Evolutionary conservation across 1,140 invertebrate genomes (phyloP), one percentile per base, ranked within the genome.

Genomic region (Wasmannia auropunctata): DNA sequence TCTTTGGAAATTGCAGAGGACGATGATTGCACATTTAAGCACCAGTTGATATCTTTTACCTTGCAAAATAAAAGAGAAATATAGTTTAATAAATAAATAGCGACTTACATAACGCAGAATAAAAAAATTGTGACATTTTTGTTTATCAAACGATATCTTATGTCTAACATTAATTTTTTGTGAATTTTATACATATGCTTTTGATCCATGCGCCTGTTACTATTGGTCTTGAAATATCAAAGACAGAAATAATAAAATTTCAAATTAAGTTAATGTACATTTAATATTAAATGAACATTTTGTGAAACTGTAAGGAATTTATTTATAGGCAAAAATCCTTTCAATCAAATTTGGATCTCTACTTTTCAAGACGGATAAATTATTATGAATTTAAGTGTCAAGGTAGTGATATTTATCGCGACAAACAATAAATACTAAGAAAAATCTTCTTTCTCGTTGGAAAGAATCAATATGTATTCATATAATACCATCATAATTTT

Each of bases 11-110:
- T 69, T 70, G 88, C 87, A n/a, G 93, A 91, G 3, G 95, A 95
- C 6, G 93, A 91, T 28, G 93, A 91, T 90, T 91, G 91, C 19
- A 95, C 77, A 88, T 94, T 94, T 22, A 95, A 77, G 46, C 86
- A 91, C 93, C 93, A 95, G 54, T 93, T 92, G 6, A 95, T 89
- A 37, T 93, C 92, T 62, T 91, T 93, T 0, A 94, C 87, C 93
- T 93, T 88, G 25, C 28, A 0, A 63, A 89, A 75, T 40, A n/a
- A 81, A 31, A 67, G 8, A 87, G 11, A 49, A 51, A 76, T 54
- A 81, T 34, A 40, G 63, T 65, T 65, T 25, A 65, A 40, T 43
- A 67, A 2, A 46, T 67, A 43, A 65, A 37, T 22, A 63, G 34
- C 3, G 0, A 65, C 22, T 37, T 40, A 37, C 37, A 19, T 65